Percentiles rank a stretch among this genome's conserved stretches.
Conservation (phyloP, 2,113 vertebrate genomes). For the Apteryx mantelli region DNA sequence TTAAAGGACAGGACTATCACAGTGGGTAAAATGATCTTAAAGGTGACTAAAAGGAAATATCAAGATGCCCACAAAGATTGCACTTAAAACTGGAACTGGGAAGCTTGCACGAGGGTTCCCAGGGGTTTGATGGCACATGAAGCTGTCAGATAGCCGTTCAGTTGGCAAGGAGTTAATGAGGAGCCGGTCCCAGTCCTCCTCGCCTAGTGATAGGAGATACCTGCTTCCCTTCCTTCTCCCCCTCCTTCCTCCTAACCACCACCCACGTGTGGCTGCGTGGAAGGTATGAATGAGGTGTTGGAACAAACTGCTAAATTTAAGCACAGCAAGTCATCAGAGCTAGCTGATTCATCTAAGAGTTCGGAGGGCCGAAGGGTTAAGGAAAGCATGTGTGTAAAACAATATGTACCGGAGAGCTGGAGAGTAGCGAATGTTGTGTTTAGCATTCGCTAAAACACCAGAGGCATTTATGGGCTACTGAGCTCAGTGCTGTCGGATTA, state of each 20-base stretch:
- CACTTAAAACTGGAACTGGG: rapidly evolving
- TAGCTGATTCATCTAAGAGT: background rate
- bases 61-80: rapidly evolving
- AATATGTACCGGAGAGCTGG: background rate
- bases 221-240: background rate
- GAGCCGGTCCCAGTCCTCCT: background rate
- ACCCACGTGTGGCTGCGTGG: background rate
- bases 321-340: background rate
- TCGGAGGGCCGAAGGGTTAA: background rate
- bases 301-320: background rate
- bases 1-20: background rate
- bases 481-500: background rate
- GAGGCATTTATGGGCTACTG: background rate
- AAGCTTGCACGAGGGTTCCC: background rate
- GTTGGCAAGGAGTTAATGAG: background rate
- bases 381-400: background rate
- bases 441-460: background rate
- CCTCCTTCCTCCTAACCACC: background rate
- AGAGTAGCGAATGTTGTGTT: background rate
- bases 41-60: background rate
- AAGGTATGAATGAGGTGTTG: background rate
- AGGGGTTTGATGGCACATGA: background rate
- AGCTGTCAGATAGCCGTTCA: background rate
- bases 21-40: background rate
- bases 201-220: background rate